Conservation (phyloP, 1,140 invertebrate species). For the Copidosoma floridanum region DNA sequence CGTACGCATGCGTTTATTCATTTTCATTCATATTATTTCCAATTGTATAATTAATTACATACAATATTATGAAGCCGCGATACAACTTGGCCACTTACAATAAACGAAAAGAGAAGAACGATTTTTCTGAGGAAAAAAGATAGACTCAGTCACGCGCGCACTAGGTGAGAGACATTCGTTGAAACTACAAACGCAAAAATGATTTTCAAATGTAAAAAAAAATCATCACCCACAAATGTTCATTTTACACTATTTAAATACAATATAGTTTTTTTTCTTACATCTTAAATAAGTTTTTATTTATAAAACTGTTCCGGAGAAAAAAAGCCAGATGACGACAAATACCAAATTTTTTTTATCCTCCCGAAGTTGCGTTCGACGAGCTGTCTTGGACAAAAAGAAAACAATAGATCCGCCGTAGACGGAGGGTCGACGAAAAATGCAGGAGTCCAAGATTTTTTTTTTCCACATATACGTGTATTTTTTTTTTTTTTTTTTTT, state of each 20-base stretch:
- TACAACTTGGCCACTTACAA: constrained; percentile 23
- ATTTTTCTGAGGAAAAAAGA: constrained; percentile 30
- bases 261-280: constrained; percentile 53
- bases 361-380: constrained; percentile 25
- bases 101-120: constrained; percentile 28
- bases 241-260: constrained; percentile 60
- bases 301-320: constrained; percentile 54
- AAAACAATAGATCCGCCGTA: constrained; percentile 44
- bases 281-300: constrained; percentile 57
- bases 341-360: constrained; percentile 43
- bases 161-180: constrained; percentile 57
- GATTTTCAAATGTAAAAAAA: constrained; percentile 52
- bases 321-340: constrained; percentile 50
- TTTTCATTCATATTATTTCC: constrained; percentile 13
- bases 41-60: constrained; percentile 46
- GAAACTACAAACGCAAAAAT: constrained; percentile 56
- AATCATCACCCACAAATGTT: constrained; percentile 53
- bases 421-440: constrained; percentile 9
- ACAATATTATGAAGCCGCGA: constrained; percentile 31
- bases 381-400: constrained; percentile 42
- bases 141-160: constrained; percentile 54
- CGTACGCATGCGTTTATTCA: constrained; percentile 35
- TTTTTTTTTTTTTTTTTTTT: constrained; percentile 11
- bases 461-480: no score
- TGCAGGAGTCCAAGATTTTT: constrained; percentile 4